Evolutionary conservation across 2,113 vertebrate genomes (phyloP).

Genomic region (Indicator indicator): DNA sequence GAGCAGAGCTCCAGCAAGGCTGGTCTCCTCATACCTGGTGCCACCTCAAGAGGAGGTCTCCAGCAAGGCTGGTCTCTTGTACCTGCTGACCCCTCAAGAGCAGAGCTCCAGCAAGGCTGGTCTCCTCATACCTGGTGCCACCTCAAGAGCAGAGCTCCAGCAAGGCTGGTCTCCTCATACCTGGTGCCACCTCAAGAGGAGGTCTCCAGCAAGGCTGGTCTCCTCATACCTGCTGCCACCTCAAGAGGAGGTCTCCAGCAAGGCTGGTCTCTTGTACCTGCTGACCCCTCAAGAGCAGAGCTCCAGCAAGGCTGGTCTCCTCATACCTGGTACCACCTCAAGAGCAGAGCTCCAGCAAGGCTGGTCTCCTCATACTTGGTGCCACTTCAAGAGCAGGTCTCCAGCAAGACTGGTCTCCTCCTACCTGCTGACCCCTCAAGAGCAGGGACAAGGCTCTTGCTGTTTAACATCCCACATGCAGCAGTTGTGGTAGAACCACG

Average conservation of each 20-base stretch:
- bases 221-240: background rate
- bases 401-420: no score
- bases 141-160: background rate
- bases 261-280: background rate
- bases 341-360: background rate
- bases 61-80: background rate
- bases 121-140: background rate
- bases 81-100: background rate
- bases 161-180: background rate
- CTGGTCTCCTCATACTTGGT: background rate
- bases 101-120: background rate
- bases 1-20: background rate
- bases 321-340: background rate
- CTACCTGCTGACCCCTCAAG: background rate
- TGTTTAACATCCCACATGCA: fast-evolving
- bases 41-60: background rate
- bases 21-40: background rate
- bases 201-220: background rate
- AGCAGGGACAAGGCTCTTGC: background rate
- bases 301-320: background rate
- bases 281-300: background rate
- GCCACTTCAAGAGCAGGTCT: background rate
- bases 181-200: background rate
- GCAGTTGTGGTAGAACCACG: background rate
- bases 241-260: background rate